Percentiles rank a stretch among this genome's conserved stretches.
Evolutionary conservation across 2,888 invertebrate genomes (phyloP).

Genomic region (Tachina grossa): DNA sequence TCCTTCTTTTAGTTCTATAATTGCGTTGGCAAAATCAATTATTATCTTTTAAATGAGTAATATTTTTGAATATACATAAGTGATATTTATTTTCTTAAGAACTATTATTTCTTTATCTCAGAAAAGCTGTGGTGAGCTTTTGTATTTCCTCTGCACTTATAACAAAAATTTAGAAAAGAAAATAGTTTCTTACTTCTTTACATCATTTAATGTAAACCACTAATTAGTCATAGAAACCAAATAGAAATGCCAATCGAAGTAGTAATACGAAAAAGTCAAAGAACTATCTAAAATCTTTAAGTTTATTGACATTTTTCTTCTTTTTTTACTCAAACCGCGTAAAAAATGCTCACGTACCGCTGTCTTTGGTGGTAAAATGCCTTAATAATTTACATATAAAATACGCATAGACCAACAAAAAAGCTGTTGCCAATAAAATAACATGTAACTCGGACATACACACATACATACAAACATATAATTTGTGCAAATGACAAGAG

Average conservation of each 20-base stretch:
- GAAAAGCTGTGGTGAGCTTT: too few species aligned
- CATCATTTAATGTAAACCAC: constrained; percentile 12
- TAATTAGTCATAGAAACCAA: constrained; percentile 12
- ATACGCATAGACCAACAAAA: constrained; percentile 38
- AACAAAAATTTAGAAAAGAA: background rate
- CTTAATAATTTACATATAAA: constrained; percentile 23
- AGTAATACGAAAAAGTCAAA: constrained; percentile 55
- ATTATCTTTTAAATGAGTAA: too few species aligned
- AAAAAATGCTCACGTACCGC: constrained; percentile 11
- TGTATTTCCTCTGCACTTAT: too few species aligned
- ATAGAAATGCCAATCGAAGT: constrained; percentile 23
- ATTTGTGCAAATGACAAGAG: constrained; percentile 38
- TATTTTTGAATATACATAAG: too few species aligned
- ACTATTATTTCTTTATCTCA: too few species aligned
- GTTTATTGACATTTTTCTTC: constrained; percentile 59
- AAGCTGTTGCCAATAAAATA: constrained; percentile 65
- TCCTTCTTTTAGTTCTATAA: too few species aligned
- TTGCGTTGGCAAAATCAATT: too few species aligned
- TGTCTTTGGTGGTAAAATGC: background rate
- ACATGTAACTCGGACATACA: background rate
- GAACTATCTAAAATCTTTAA: constrained; percentile 56
- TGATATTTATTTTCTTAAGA: too few species aligned
- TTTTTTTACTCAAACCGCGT: constrained; percentile 45
- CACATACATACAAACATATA: constrained; percentile 13
- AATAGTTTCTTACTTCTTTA: background rate